A percentile compares a stretch with the other conserved stretches of the same genome.
phyloP scores from a whole-genome alignment of 2,888 invertebrate species.

The Trichogramma dendrolimi region DNA sequence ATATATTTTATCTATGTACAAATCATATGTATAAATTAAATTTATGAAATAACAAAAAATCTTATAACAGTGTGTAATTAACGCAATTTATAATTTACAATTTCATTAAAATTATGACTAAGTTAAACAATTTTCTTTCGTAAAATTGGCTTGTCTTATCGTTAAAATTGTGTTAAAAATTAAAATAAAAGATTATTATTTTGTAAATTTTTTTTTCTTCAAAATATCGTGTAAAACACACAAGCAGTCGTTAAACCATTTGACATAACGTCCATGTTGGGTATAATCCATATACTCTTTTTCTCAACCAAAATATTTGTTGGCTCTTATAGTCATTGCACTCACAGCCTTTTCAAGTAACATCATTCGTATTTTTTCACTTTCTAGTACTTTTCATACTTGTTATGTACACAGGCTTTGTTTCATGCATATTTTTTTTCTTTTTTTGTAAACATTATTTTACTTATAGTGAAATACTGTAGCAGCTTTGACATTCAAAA shows the following conservation, averaged over 20 bases:
- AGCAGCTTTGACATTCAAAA: constrained; percentile 6
- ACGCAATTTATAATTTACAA: no score
- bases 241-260: constrained; percentile 10
- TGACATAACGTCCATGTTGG: neutral
- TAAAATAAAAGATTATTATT: neutral
- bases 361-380: constrained; percentile 7
- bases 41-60: no score
- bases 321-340: neutral
- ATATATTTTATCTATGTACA: no score
- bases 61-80: no score
- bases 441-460: neutral
- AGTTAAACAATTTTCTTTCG: no score
- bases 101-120: no score
- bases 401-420: constrained; percentile 29
- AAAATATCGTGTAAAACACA: constrained; percentile 3
- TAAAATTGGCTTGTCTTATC: no score
- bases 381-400: neutral
- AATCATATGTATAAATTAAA: no score
- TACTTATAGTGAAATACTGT: constrained; percentile 12
- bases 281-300: neutral
- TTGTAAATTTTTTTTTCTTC: neutral
- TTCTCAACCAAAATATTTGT: neutral
- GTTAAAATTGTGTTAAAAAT: no score
- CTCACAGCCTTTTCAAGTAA: constrained; percentile 34
- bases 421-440: no score